Evolutionary conservation across 2,888 invertebrate species (phyloP), one percentile per base, ranked within the genome.

Genomic region (Cheilosia urbana): DNA sequence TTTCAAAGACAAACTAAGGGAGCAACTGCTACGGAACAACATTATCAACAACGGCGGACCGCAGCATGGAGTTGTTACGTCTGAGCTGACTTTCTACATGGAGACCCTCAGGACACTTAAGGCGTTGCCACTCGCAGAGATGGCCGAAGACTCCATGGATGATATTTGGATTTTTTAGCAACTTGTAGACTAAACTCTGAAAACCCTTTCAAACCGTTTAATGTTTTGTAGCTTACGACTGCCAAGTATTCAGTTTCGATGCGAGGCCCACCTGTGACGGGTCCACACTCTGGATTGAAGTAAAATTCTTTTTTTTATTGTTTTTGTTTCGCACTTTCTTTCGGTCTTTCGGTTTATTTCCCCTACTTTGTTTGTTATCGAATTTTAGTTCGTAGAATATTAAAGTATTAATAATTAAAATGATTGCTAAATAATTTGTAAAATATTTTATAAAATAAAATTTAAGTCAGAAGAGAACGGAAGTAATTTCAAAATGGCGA

Each of bases 41-140:
- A 97, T 99, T 88, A 95, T 96, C 75, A 98, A 98, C 89, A 97
- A 98, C 93, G 98, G 98, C n/a, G 98, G 98, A 60, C 98, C 98
- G 2, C 97, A 98, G 91, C 98, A 98, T 91, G 98, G 98, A 51
- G 95, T 97, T 69, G 98, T 98, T n/a, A 97, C 97, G 42, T 96
- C 97, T 9, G 98, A 98, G 93, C 93, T 98, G 90, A 96, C 97
- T 84, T 98, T 98, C 93, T 98, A 98, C 92, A 94, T 97, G 89
- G 96, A 97, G 93, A 97, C 97, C 76, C 93, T 98, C 89, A 95
- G 96, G 90, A 96, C 95, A 88, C 93, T 97, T 40, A 95, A 96
- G 91, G 95, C 96, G 37, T 93, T 97, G 89, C 96, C 96, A 40
- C 93, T 94, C 77, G 94, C 95, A 89, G 96, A 96, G 91, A 93